phyloP scores from a whole-genome alignment of 2,113 vertebrate species.

The Pithys albifrons region DNA sequence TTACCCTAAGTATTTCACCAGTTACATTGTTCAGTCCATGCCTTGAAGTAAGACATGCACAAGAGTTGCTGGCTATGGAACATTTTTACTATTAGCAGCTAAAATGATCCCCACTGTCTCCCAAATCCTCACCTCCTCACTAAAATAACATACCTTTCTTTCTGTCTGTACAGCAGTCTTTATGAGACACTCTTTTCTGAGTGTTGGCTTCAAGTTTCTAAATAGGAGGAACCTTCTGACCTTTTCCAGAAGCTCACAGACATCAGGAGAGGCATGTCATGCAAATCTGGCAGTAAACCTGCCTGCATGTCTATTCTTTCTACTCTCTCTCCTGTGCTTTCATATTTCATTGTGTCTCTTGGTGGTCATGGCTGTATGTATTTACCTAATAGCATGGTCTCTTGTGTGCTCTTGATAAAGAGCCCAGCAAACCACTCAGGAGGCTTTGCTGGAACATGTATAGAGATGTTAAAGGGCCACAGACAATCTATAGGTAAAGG shows the following conservation, averaged over 20 bases:
- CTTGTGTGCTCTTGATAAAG: neutral
- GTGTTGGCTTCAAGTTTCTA: neutral
- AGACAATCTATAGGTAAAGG: neutral
- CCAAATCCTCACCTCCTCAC: neutral
- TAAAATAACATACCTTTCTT: neutral
- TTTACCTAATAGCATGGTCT: neutral
- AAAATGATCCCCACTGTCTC: neutral
- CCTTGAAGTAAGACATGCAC: neutral
- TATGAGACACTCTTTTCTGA: neutral
- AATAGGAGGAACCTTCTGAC: neutral
- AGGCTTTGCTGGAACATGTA: neutral
- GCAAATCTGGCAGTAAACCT: slow-evolving; percentile 4
- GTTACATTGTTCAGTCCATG: neutral
- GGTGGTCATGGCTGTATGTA: neutral
- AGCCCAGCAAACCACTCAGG: fast-evolving
- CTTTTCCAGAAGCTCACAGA: slow-evolving; percentile 21
- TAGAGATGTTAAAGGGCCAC: neutral
- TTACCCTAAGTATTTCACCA: neutral
- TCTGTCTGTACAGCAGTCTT: neutral
- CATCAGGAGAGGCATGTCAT: neutral
- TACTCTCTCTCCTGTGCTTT: neutral
- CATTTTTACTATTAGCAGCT: neutral
- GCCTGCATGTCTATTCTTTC: neutral
- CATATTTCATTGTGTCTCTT: slow-evolving; percentile 12
- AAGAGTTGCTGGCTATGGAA: neutral